Evolutionary conservation across 2,888 invertebrate species (phyloP).

Genomic region (Orthonychiurus folsomi): DNA sequence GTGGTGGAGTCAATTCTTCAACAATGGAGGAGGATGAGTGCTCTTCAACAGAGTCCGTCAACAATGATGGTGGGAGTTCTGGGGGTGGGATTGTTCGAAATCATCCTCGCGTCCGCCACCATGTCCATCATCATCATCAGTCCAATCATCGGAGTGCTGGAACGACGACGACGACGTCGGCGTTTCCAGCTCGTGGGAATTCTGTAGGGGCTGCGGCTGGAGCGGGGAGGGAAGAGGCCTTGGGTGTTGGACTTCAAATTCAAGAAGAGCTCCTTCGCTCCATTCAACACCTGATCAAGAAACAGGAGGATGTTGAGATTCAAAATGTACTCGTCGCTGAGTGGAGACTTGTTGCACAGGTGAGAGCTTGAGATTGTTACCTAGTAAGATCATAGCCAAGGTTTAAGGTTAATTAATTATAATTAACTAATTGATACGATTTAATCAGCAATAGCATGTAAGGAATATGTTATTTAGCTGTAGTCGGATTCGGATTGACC

Average conservation of each 20-base stretch:
- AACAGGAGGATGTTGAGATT: constrained; percentile 47
- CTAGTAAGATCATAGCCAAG: too few species aligned
- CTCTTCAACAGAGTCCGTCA: constrained; percentile 22
- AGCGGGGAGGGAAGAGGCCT: neutral
- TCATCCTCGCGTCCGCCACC: neutral
- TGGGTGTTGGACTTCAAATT: too few species aligned
- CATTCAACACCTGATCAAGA: constrained; percentile 46
- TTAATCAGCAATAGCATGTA: too few species aligned
- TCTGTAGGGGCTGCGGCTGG: neutral
- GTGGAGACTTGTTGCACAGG: constrained; percentile 51
- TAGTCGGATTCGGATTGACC: too few species aligned
- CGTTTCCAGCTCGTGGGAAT: neutral
- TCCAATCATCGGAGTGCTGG: constrained; percentile 11
- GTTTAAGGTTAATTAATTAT: too few species aligned
- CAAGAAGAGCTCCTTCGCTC: constrained; percentile 47
- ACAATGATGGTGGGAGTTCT: constrained; percentile 15
- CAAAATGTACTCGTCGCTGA: constrained; percentile 48
- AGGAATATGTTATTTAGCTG: too few species aligned
- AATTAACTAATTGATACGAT: too few species aligned
- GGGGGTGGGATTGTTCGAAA: neutral
- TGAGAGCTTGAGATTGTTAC: too few species aligned
- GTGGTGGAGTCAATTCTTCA: neutral
- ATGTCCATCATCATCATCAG: neutral
- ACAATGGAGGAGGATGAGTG: constrained; percentile 15
- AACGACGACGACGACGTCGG: too few species aligned